A percentile compares a stretch with the other conserved stretches of the same genome.
Conservation (phyloP, 2,888 invertebrate species). For the Anaspis maculata region DNA sequence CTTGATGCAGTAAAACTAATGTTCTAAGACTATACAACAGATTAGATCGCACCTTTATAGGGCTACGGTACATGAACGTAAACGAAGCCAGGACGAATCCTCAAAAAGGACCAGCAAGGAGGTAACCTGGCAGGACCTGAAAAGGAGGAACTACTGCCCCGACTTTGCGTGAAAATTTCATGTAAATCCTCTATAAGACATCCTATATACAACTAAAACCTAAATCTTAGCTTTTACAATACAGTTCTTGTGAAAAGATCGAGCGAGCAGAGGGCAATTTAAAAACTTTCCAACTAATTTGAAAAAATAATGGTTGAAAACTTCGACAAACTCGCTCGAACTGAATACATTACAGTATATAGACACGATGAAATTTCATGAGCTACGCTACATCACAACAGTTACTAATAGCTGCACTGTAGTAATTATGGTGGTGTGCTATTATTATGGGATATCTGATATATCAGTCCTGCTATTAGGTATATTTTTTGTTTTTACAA, state of each 20-base stretch:
- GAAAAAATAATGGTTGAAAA: constrained; percentile 7
- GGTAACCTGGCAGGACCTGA: constrained; percentile 38
- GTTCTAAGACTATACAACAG: constrained; percentile 29
- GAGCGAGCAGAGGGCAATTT: constrained; percentile 12
- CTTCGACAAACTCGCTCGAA: constrained; percentile 18
- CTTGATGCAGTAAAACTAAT: too few relatives aligned
- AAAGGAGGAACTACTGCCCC: constrained; percentile 42
- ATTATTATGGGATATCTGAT: not conserved
- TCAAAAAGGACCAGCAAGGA: constrained; percentile 38
- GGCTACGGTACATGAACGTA: constrained; percentile 38
- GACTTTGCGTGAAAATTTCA: constrained; percentile 32
- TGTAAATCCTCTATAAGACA: constrained; percentile 19
- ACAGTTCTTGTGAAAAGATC: constrained; percentile 16
- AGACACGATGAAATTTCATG: constrained; percentile 43
- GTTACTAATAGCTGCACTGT: constrained; percentile 22
- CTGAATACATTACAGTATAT: constrained; percentile 27
- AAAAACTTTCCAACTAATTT: constrained; percentile 8
- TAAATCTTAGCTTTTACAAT: constrained; percentile 16
- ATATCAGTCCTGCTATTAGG: too few relatives aligned
- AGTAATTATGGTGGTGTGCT: not conserved
- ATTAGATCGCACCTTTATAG: constrained; percentile 38
- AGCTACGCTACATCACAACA: constrained; percentile 23
- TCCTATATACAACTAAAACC: constrained; percentile 11
- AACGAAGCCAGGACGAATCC: constrained; percentile 39
- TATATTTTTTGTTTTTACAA: too few relatives aligned